A percentile compares a stretch with the other conserved stretches of the same genome.
Conservation (phyloP, 1,140 invertebrate genomes). For the Anastrepha obliqua region DNA sequence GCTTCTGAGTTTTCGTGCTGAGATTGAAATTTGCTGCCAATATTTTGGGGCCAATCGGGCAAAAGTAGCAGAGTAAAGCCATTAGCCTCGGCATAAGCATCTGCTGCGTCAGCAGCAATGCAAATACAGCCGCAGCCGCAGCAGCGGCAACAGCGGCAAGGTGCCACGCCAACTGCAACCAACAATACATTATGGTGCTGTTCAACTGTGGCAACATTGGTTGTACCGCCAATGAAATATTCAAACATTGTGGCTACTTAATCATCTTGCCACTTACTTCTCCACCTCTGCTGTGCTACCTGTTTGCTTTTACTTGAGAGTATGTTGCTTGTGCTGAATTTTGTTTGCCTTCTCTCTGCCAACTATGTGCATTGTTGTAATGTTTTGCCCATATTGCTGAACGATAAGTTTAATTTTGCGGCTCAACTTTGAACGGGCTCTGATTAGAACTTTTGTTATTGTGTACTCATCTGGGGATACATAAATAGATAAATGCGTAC, state of each 20-base stretch:
- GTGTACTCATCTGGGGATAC: constrained; percentile 33
- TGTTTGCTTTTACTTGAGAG: background rate
- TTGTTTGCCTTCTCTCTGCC: background rate
- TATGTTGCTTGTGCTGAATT: constrained; percentile 32
- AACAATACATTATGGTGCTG: constrained; percentile 1
- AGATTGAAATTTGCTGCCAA: constrained; percentile 41
- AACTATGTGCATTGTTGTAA: background rate
- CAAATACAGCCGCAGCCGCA: background rate
- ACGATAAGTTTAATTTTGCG: constrained; percentile 10
- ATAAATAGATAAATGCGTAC: background rate
- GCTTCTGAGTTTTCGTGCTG: constrained; percentile 40
- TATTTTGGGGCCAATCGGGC: constrained; percentile 35
- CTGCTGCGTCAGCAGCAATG: background rate
- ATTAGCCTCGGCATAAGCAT: too few relatives aligned
- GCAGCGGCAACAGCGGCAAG: background rate
- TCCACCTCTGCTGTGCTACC: background rate
- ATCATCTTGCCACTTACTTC: background rate
- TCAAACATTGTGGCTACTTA: constrained; percentile 50
- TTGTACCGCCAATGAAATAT: constrained; percentile 49
- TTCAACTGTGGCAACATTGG: constrained; percentile 23
- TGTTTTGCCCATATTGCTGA: constrained; percentile 13
- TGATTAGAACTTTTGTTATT: constrained; percentile 51
- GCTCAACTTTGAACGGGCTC: background rate
- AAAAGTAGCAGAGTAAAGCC: background rate
- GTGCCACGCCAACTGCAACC: constrained; percentile 10